Evolutionary conservation across 2,888 invertebrate species (phyloP).

Genomic region (Ophioninae sp.): DNA sequence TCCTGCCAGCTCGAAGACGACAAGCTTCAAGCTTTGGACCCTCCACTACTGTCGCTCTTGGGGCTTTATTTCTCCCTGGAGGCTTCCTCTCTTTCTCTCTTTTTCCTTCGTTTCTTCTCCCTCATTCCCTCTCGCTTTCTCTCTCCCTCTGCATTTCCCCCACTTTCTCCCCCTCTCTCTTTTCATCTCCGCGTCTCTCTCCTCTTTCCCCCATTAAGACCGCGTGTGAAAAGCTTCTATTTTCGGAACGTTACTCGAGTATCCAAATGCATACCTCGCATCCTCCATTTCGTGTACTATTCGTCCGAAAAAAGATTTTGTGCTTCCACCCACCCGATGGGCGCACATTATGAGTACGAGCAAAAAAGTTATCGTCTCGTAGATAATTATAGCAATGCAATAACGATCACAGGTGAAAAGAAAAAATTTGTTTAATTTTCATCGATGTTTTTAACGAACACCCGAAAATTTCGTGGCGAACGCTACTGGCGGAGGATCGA

Average conservation of each 20-base stretch:
- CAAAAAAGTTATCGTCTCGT: too few species aligned
- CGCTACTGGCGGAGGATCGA: slow-evolving; percentile 5
- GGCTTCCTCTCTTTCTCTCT: not conserved
- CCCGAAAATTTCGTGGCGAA: not conserved
- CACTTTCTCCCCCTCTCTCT: slow-evolving; percentile 9
- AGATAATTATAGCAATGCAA: too few species aligned
- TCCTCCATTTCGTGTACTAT: slow-evolving; percentile 45
- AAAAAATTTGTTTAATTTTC: not conserved
- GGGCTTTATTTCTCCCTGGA: slow-evolving; percentile 43
- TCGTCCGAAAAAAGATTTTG: slow-evolving; percentile 38
- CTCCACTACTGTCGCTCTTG: slow-evolving; percentile 25
- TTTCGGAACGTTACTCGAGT: slow-evolving; percentile 53
- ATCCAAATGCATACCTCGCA: slow-evolving; percentile 44
- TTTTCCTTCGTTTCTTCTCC: slow-evolving; percentile 40
- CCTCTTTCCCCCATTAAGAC: slow-evolving; percentile 14
- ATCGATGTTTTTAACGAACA: slow-evolving; percentile 37
- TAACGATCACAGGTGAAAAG: too few species aligned
- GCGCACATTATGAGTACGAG: too few species aligned
- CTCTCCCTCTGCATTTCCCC: slow-evolving; percentile 2
- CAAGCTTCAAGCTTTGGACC: slow-evolving; percentile 13
- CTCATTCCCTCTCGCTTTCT: slow-evolving; percentile 36
- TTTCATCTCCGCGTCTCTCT: too few species aligned
- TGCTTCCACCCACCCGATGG: not conserved
- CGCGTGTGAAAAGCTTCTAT: slow-evolving; percentile 47
- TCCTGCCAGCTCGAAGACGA: slow-evolving; percentile 15